Base-by-base conservation (phyloP, 2,888 invertebrate species). In the Leptinotarsa juncta region DNA sequence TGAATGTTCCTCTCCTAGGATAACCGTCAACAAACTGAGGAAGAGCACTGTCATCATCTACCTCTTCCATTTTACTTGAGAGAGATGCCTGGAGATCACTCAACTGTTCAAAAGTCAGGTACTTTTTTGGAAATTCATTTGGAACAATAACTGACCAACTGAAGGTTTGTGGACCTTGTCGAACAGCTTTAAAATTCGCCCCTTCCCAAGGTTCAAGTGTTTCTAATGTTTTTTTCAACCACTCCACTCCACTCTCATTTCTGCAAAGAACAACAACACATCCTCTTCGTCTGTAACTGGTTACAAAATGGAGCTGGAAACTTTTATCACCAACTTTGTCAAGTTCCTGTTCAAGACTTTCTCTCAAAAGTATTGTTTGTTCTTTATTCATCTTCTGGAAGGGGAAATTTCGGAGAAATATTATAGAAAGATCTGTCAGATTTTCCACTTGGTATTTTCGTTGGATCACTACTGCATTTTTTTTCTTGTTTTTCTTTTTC, bases 401-500 rank as follows among this genome's bases (percentile, higher is more conserved):
- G 1, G 62, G 62, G n/a, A 62, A 62, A 62, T 62, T 62, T n/a
- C 32, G n/a, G 16, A 18, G 62, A 32, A 62, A 32, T 32, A 62
- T 32, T 62, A 18, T 15, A 2, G 26, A 57, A 23, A 57, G 20
- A 15, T 57, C 42, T n/a, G 26, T n/a, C 42, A 32, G 62, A n/a
- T 62, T 32, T 62, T 32, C 15, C 32, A 5, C 32, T n/a, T 42
- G 62, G 12, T 7, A 32, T 32, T n/a, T 42, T 42, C n/a, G 3
- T 7, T n/a, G 32, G 15, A 42, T 10, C 4, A 26, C 62, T 3
- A 18, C 15, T 5, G 62, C 10, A n/a, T 62, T 62, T 10, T 62
- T 62, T 16, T 60, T 60, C 15, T 60, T 60, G 23, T 62, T 62
- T 62, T 62, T 62, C 62, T 62, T 62, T n/a, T 62, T 62, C 62